Evolutionary conservation across 2,888 invertebrate genomes (phyloP), one percentile per base, ranked within the genome.

Genomic region (Drosophila demipolita): DNA sequence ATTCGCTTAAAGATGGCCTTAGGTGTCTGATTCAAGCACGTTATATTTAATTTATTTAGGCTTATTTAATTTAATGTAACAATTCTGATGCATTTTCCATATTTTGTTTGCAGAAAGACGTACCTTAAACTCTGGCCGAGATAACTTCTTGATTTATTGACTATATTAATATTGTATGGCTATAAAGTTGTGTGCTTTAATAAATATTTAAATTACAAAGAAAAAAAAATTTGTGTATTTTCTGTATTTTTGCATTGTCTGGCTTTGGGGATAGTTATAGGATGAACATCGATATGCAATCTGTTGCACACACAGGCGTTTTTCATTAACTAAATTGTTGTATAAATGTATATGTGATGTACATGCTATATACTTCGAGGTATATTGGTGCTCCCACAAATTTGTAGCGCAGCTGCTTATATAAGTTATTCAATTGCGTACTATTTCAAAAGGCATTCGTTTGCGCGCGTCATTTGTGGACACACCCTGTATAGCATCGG

Each of bases 1-100:
- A 57, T 66, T 48, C 74, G 78, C 87, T 91, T 92, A 85, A 89
- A 58, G 93, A 93, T 92, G 93, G 93, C 55, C 82, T 85, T 85
- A 91, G 91, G 82, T 76, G 93, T 92, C 93, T 93, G 93, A 93
- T 73, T n/a, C 17, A 55, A 53, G 52, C 61, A 64, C 32, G 68
- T 55, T 33, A 20, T 9, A 23, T 33, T 23, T 23, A 33, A 9
- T 32, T 40, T 38, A 3, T 11, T n/a, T 12, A 8, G 7, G 36
- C 12, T 36, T 32, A 53, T 29, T 8, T 23, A 26, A 52, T 5
- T 42, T 7, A 3, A 26, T 23, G 5, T 11, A 1, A 11, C 20
- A 33, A 26, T 45, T 42, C 35, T 63, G 42, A 74, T 48, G 1
- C 0, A n/a, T 17, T n/a, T 29, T 29, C 2, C 50, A 20, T 1